phyloP scores from a whole-genome alignment of 2,797 vertebrate genomes.

The Poliocrania exsul region DNA sequence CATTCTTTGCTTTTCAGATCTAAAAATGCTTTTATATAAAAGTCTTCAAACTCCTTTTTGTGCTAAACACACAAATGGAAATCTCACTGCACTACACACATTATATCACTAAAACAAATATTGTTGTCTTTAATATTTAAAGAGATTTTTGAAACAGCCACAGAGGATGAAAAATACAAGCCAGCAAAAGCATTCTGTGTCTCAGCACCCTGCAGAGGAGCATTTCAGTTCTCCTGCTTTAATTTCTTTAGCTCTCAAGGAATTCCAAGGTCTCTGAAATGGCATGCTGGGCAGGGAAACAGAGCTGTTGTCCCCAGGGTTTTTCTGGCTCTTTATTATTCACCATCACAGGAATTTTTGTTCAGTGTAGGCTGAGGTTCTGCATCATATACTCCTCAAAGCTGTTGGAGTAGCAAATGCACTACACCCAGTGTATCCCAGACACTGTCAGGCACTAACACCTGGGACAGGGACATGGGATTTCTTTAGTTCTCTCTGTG shows the following conservation, averaged over 20 bases:
- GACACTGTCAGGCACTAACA: background rate
- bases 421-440: background rate
- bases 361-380: background rate
- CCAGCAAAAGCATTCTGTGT: background rate
- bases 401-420: background rate
- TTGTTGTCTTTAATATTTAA: slow-evolving; percentile 64
- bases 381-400: background rate
- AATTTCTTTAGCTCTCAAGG: slow-evolving; percentile 40
- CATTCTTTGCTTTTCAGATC: background rate
- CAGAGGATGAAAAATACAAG: slow-evolving; percentile 35
- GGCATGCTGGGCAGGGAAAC: background rate
- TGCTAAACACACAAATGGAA: slow-evolving; percentile 48
- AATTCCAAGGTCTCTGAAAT: slow-evolving; percentile 29
- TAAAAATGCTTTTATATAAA: slow-evolving; percentile 11
- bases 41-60: background rate
- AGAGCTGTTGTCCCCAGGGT: background rate
- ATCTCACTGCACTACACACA: background rate
- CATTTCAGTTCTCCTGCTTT: slow-evolving; percentile 34
- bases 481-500: background rate
- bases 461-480: background rate
- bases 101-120: slow-evolving; percentile 65
- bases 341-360: background rate
- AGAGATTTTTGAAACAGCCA: slow-evolving; percentile 41
- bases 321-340: background rate
- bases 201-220: background rate